These are phyloP conservation scores for Clostera curtula DNA, from an alignment of 2,888 invertebrate genomes.

Conservation along the genomic window DNA sequence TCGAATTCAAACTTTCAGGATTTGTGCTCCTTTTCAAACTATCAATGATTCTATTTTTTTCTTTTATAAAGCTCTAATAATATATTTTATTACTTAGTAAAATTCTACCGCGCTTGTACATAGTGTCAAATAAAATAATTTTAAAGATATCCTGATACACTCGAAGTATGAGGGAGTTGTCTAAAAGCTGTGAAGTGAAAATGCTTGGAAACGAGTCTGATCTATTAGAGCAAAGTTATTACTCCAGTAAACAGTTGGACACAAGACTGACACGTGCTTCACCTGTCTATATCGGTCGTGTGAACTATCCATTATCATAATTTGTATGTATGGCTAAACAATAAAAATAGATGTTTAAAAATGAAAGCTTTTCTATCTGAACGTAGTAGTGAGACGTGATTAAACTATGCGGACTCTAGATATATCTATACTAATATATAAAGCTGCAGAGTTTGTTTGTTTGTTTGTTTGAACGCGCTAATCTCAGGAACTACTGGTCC, in stretches of 20 bases:
- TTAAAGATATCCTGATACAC: no score
- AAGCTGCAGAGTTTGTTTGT: no score
- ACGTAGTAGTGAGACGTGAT: no score
- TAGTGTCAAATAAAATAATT: no score
- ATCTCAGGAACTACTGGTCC: no score
- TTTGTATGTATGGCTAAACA: constrained; percentile 14
- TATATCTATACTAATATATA: no score
- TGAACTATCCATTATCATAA: constrained; percentile 11
- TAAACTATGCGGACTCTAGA: no score
- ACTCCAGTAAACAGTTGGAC: constrained; percentile 13
- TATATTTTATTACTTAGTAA: no score
- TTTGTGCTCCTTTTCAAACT: constrained; percentile 1
- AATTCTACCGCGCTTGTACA: no score
- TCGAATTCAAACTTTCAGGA: no score
- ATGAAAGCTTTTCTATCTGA: constrained; percentile 21
- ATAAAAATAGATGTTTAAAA: constrained; percentile 18
- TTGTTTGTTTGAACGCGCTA: no score
- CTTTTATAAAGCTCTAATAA: no score
- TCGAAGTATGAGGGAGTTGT: constrained; percentile 6
- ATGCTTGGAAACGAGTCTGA: constrained; percentile 10
- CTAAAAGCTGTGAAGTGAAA: constrained; percentile 5
- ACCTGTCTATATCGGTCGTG: constrained; percentile 17
- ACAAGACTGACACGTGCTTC: constrained; percentile 5
- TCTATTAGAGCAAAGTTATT: constrained; percentile 12
- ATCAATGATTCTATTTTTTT: neutral